Evolutionary conservation across 2,888 invertebrate genomes (phyloP).

Genomic region (Arctia plantaginis): DNA sequence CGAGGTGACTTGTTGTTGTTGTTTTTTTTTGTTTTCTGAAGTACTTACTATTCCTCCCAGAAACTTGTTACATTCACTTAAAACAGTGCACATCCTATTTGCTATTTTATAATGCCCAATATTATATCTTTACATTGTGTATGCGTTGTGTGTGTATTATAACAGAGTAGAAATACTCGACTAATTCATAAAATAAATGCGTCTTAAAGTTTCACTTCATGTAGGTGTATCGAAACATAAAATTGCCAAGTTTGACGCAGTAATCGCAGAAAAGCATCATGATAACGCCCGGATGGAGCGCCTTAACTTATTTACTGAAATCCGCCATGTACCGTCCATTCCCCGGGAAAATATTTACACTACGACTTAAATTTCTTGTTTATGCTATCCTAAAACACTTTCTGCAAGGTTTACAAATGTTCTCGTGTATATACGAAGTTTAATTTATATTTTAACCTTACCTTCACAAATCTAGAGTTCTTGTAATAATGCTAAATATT

Average conservation of each 20-base stretch:
- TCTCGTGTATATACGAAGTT: background rate
- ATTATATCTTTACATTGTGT: too few species aligned
- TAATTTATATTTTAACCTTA: background rate
- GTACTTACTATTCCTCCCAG: too few species aligned
- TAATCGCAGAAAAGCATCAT: constrained; percentile 27
- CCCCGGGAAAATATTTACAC: constrained; percentile 48
- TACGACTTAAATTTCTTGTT: constrained; percentile 52
- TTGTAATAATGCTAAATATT: background rate
- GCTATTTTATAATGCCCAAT: background rate
- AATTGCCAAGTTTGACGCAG: constrained; percentile 36
- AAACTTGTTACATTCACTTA: background rate
- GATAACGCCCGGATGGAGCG: constrained; percentile 21
- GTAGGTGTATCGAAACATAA: constrained; percentile 28
- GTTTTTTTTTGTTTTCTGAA: too few species aligned
- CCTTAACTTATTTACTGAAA: constrained; percentile 52
- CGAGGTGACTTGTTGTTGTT: too few species aligned
- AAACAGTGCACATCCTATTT: too few species aligned
- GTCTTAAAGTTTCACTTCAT: constrained; percentile 13
- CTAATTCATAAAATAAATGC: constrained; percentile 13
- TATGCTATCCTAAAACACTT: constrained; percentile 36
- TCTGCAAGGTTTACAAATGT: constrained; percentile 3
- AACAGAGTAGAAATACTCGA: background rate
- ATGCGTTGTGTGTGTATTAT: too few species aligned
- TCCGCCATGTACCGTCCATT: constrained; percentile 35
- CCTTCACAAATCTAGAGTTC: background rate